Evolutionary conservation across 2,113 vertebrate genomes (phyloP), one percentile per base, ranked within the genome.

Genomic region (Vimba vimba): DNA sequence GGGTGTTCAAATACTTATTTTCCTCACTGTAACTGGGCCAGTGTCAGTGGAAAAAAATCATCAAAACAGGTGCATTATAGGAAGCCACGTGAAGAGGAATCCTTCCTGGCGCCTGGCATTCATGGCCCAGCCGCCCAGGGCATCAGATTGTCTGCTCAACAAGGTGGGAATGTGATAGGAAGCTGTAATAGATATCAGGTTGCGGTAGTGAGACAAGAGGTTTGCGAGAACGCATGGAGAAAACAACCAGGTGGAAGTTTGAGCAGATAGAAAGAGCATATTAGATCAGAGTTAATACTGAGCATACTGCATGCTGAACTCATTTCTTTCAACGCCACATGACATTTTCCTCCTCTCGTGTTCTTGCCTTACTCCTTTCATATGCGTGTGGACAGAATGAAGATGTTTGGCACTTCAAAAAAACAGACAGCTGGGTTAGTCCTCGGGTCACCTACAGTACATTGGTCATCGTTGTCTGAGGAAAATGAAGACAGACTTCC

Each of bases 231-330:
- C 57, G 21, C 33, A 3, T 10, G 52, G 62, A 47, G 50, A 75
- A 64, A 78, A 73, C 27, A 30, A 47, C 81, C 3, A 52, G n/a
- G 79, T 57, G 39, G 36, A 52, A 76, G 85, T 66, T 82, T 84
- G 76, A 50, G 79, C 81, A 86, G 85, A 86, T 69, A 86, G 78
- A 88, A 88, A 88, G 55, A 60, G 87, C 85, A 86, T 89, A 82
- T 78, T 85, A 86, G 85, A 86, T 87, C 82, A 85, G 85, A 89
- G 85, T 81, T 86, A 82, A 82, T 78, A 86, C 66, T n/a, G 33
- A 75, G 69, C 68, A 68, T 68, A 69, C 60, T 82, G 75, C 87
- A 80, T 74, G 69, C 82, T 77, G 25, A 86, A 89, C 59, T 82
- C 75, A 50, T 71, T 73, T 86, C 88, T 89, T 89, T 86, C 85